Evolutionary conservation across 2,113 vertebrate genomes (phyloP).

Genomic region (Pachycephala philippinensis): DNA sequence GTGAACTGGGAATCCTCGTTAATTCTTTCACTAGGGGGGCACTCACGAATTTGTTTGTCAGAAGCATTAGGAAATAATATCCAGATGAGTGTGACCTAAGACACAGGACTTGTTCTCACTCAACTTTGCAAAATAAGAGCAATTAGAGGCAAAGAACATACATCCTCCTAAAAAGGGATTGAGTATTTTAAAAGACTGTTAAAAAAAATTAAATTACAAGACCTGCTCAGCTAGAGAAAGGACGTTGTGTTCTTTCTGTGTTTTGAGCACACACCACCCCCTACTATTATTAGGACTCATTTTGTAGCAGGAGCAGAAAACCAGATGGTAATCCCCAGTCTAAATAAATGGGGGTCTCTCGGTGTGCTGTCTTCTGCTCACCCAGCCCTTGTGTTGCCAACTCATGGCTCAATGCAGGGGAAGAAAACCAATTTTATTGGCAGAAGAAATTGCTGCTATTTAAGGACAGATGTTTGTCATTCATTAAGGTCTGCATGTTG

Average conservation of each 20-base stretch:
- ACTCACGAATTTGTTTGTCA: not conserved
- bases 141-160: not conserved
- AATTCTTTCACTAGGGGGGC: not conserved
- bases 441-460: not conserved
- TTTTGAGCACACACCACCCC: not conserved
- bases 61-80: not conserved
- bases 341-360: not conserved
- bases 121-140: not conserved
- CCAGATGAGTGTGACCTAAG: not conserved
- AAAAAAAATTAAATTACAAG: not conserved
- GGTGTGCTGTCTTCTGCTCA: not conserved
- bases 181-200: not conserved
- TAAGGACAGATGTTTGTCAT: not conserved
- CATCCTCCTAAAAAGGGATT: not conserved
- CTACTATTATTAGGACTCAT: not conserved
- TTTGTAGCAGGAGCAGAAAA: not conserved
- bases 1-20: not conserved
- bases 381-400: not conserved
- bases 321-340: not conserved
- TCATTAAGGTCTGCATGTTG: not conserved
- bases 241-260: not conserved
- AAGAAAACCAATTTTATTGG: not conserved
- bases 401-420: not conserved
- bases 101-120: not conserved
- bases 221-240: not conserved